phyloP scores from a whole-genome alignment of 37 sponge, comb jelly and placozoan genomes.

The Eunapius fragilis region DNA sequence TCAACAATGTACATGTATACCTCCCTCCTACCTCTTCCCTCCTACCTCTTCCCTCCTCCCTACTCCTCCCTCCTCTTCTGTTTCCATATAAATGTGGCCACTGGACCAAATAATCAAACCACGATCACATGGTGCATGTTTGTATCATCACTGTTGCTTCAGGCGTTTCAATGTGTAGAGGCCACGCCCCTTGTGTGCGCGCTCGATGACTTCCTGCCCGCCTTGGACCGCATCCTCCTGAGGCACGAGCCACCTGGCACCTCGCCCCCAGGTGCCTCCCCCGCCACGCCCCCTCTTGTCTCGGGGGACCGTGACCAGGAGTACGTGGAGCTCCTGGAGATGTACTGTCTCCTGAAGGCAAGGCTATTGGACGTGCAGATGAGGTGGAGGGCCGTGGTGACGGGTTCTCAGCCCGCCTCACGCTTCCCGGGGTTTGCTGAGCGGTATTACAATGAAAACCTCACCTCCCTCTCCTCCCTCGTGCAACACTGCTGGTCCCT shows the following conservation, averaged over 20 bases:
- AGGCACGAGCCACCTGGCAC: constrained; percentile 3
- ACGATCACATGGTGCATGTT: too few relatives aligned
- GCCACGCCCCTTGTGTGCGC: constrained; percentile 38
- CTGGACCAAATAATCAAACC: too few relatives aligned
- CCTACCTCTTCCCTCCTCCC: too few relatives aligned
- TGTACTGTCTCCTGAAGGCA: constrained; percentile 53
- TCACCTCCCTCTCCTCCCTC: constrained; percentile 5
- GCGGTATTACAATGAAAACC: neutral
- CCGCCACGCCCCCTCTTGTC: neutral
- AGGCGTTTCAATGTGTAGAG: constrained; percentile 53
- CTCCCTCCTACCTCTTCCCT: too few relatives aligned
- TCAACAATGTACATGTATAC: too few relatives aligned
- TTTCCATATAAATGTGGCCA: too few relatives aligned
- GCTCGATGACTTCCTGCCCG: constrained; percentile 38
- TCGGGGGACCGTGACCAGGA: constrained; percentile 6
- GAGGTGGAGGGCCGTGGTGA: constrained; percentile 14
- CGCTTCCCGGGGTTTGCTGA: constrained; percentile 34
- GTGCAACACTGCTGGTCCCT: neutral
- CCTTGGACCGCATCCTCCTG: constrained; percentile 21
- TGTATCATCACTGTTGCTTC: neutral
- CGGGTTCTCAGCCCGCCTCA: neutral
- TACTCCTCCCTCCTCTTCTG: too few relatives aligned
- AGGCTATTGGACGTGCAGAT: constrained; percentile 31
- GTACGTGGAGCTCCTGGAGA: constrained; percentile 55
- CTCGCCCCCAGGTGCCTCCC: neutral